phyloP scores from a whole-genome alignment of 2,797 vertebrate species.

The Thalassophryne amazonica region DNA sequence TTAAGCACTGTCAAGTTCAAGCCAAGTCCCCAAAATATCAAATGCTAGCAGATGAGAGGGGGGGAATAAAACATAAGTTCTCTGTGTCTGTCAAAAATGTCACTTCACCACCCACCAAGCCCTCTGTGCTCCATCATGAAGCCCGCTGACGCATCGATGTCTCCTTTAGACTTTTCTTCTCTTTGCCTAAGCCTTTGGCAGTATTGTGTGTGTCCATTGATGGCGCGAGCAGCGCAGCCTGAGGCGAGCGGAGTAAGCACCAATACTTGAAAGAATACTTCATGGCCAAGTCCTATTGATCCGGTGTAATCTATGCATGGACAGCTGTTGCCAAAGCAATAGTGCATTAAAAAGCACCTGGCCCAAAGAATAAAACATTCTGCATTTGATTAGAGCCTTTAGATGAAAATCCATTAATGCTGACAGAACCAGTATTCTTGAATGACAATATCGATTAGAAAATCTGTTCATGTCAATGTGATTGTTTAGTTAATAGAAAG shows the following conservation, averaged over 20 bases:
- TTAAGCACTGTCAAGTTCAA: constrained; percentile 35
- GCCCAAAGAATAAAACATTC: constrained; percentile 3
- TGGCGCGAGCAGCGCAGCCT: constrained; percentile 12
- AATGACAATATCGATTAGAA: not conserved
- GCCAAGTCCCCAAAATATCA: constrained; percentile 37
- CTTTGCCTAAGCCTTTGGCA: constrained; percentile 22
- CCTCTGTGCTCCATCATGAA: constrained; percentile 20
- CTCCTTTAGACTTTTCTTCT: constrained; percentile 1
- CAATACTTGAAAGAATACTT: constrained; percentile 59
- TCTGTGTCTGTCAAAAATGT: constrained; percentile 32
- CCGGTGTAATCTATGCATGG: constrained; percentile 42
- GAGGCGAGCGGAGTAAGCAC: constrained; percentile 15
- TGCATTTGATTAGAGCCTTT: not conserved
- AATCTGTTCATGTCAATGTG: not conserved
- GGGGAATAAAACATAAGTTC: too few species aligned
- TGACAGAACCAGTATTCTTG: not conserved
- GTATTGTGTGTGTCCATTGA: constrained; percentile 7
- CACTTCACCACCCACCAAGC: constrained; percentile 14
- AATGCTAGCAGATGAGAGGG: constrained; percentile 16
- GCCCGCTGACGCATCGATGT: constrained; percentile 3
- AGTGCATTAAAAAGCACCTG: constrained; percentile 39
- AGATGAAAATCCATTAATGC: constrained; percentile 6
- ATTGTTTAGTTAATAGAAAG: not conserved
- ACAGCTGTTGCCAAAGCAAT: constrained; percentile 32
- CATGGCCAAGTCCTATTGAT: constrained; percentile 49